Base-by-base conservation (phyloP, 2,113 vertebrate genomes). In the Pseudorectes ferrugineus region DNA sequence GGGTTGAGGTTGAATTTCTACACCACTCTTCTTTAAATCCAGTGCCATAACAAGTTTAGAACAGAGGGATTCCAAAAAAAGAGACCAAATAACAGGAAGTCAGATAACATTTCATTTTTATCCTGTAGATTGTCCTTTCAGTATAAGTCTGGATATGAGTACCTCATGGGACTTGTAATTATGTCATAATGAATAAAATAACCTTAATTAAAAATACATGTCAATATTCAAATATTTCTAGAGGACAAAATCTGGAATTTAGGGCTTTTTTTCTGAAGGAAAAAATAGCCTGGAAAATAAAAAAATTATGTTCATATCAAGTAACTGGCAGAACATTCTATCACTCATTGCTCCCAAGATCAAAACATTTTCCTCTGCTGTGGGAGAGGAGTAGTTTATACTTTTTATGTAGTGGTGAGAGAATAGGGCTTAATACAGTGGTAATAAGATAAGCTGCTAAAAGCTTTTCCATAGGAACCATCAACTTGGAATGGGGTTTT, bases 361-460 rank as follows among this genome's bases (percentile, higher is more conserved):
- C 33, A 79, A 85, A 93, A 25, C 8, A 10, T 22, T 70, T 95
- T 93, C 58, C 19, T 89, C 40, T 89, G 35, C 58, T 92, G 29
- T 72, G 46, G 16, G 29, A 88, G 22, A 85, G 20, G 24, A 76
- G 33, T 42, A 93, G 85, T 73, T 95, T 78, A 51, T 65, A n/a
- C 7, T 63, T 71, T 51, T 21, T 87, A 14, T 42, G 24, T 23
- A 89, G 74, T 73, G 67, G 6, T 82, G 72, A 94, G 62, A 92
- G 58, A 95, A 71, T 31, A 75, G 38, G 40, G 16, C 12, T 92
- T 83, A 94, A 89, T 42, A 15, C 11, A 73, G 13, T 62, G 49
- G 92, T 54, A 89, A 89, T 82, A 87, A 93, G 35, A 89, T 82
- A 68, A 91, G 10, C 66, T 93, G 85, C 46, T 89, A 94, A 92